Conservation (phyloP, 2,797 vertebrate species). For the Bradypodion pumilum region DNA sequence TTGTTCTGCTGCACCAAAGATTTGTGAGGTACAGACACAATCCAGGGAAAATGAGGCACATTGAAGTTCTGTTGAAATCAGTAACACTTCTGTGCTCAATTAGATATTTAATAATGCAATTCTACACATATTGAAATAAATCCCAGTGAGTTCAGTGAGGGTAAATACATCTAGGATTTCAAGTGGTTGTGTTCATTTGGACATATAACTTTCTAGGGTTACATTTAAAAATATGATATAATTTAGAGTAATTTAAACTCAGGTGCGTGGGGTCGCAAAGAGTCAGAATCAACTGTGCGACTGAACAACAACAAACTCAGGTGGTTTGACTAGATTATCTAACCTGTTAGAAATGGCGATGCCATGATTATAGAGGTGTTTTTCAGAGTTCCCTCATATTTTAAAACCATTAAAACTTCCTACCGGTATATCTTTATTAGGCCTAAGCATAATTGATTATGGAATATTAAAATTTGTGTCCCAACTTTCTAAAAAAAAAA, state of each 20-base stretch:
- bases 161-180: neutral
- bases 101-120: neutral
- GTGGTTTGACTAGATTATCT: neutral
- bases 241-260: too few species aligned
- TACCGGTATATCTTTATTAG: neutral
- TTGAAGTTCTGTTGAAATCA: neutral
- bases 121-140: neutral
- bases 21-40: constrained; percentile 2
- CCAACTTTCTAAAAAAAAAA: neutral
- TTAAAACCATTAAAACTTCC: neutral
- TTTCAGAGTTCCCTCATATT: constrained; percentile 7
- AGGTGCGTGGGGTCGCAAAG: too few species aligned
- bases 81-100: neutral
- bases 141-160: neutral
- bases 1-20: neutral
- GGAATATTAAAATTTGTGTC: neutral
- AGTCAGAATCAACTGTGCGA: too few species aligned
- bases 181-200: neutral
- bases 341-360: neutral
- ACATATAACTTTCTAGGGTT: neutral
- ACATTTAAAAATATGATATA: neutral
- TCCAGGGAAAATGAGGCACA: neutral
- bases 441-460: constrained; percentile 5
- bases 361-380: neutral
- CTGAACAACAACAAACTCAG: neutral